Conservation (phyloP, 2,113 vertebrate genomes). For the Nerophis ophidion region DNA sequence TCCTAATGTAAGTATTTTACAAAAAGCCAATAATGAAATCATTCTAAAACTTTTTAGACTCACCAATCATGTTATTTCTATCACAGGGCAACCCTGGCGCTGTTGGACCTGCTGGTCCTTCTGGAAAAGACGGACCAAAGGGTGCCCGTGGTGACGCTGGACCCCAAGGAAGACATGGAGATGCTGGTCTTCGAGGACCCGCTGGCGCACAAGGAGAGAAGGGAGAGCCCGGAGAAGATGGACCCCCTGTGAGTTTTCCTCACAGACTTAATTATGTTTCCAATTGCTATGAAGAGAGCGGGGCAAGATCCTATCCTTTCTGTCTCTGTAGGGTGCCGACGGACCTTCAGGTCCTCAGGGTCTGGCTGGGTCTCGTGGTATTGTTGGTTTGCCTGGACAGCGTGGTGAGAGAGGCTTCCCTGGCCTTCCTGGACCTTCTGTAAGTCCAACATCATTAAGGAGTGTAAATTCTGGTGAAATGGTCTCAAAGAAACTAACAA, state of each 20-base stretch:
- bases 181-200: conserved; percentile 83
- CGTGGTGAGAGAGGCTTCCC: conserved; percentile 96
- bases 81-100: conserved; percentile 88
- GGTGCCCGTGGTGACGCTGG: conserved; percentile 85
- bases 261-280: conserved; percentile 14
- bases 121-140: conserved; percentile 95
- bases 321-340: conserved; percentile 75
- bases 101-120: conserved; percentile 76
- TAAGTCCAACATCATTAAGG: conserved; percentile 59
- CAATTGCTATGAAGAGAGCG: background rate
- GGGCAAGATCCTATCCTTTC: conserved; percentile 8
- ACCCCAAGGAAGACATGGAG: conserved; percentile 80
- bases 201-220: conserved; percentile 85
- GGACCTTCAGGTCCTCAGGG: conserved; percentile 88
- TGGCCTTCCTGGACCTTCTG: conserved; percentile 89
- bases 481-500: conserved; percentile 1
- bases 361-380: conserved; percentile 86
- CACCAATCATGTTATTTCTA: background rate
- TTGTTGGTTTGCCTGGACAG: conserved; percentile 93
- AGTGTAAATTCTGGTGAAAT: background rate
- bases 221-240: conserved; percentile 84
- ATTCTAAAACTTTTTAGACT: background rate
- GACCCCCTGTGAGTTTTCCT: conserved; percentile 70
- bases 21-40: background rate
- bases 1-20: conserved; percentile 80